Evolutionary conservation across 2,797 vertebrate genomes (phyloP), one percentile per base, ranked within the genome.

Genomic region (Myotis myotis): DNA sequence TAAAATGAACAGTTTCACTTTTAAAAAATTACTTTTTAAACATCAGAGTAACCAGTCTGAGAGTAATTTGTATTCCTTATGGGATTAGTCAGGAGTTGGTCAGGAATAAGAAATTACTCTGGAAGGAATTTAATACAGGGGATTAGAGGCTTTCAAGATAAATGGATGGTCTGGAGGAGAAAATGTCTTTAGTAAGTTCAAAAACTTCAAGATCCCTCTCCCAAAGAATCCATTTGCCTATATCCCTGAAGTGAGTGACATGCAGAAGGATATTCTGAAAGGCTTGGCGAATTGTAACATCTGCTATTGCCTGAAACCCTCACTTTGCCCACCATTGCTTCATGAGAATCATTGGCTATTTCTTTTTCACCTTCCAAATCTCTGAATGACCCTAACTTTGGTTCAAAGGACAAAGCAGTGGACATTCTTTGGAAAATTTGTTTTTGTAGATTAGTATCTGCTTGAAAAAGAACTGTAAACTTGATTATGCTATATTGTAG

Each of bases 391-490:
- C 16, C n/a, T 96, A 33, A 64, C 22, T 89, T 83, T 79, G 44
- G 9, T 93, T 93, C 79, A 91, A 71, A 74, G 70, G 36, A 82
- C 66, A 80, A 83, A 87, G 76, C 76, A 53, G 28, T 33, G 36
- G 70, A 41, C 51, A 76, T 68, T 72, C 36, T 94, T 84, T 33
- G 36, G 62, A 53, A 94, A 85, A 51, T 71, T 28, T 87, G 85
- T 89, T 6, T 55, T 47, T 75, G 38, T 82, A 72, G 76, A 83
- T 94, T 72, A 71, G 4, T 33, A 76, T 89, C 25, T 92, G 47
- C 85, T 93, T 93, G 87, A 93, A 93, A 94, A 87, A 62, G 93
- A 91, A 87, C 19, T 53, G 30, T 55, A 66, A 71, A 83, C 16
- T 71, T 38, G 53, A 85, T 33, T 13, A 23, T 74, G 57, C 53